Percentiles rank a stretch among this genome's conserved stretches.
Conservation (phyloP, 2,797 vertebrate genomes). For the Scolopax bukidnonensis region DNA sequence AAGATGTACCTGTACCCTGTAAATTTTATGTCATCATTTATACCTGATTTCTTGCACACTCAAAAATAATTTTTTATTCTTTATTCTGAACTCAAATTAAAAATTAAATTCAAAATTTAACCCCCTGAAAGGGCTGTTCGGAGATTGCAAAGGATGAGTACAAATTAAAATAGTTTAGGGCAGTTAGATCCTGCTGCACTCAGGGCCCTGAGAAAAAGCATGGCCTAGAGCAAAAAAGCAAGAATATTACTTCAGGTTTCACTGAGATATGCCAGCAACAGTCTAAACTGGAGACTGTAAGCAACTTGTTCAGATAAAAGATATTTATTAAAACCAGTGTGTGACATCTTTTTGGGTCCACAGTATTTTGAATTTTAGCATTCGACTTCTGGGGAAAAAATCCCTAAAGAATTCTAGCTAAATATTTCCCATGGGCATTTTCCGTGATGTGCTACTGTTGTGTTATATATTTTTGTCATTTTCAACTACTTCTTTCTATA, state of each 20-base stretch:
- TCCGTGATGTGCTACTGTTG: neutral
- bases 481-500: neutral
- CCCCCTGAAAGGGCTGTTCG: neutral
- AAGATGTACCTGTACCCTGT: neutral
- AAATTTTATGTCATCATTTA: neutral
- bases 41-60: neutral
- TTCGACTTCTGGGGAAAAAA: neutral
- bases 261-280: neutral
- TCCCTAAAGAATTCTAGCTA: neutral
- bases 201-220: neutral
- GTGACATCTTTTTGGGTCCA: neutral
- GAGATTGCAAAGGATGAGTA: neutral
- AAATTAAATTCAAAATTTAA: neutral
- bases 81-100: neutral
- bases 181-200: neutral
- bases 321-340: neutral
- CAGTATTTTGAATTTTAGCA: neutral
- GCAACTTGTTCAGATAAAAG: neutral
- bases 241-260: neutral
- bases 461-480: neutral
- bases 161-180: neutral
- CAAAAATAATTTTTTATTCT: neutral
- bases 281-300: neutral
- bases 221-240: neutral
- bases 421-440: neutral